Conservation (phyloP, 1,140 invertebrate genomes). For the Bombyx mori region ASM3026992v2 NC_085110.1:12340001-12340500, state of each 20-base stretch:
- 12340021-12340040: constrained; percentile 10
- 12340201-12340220: constrained; percentile 51
- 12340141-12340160: constrained; percentile 14
- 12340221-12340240: constrained; percentile 37
- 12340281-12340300: constrained; percentile 16
- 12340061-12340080: too few relatives aligned
- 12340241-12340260: constrained; percentile 46
- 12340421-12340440: constrained; percentile 42
- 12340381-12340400: constrained; percentile 38
- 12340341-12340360: constrained; percentile 19
- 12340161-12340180: constrained; percentile 31
- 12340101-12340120: too few relatives aligned
- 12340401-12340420: constrained; percentile 38
- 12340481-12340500: constrained; percentile 52
- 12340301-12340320: constrained; percentile 19
- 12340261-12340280: constrained; percentile 15
- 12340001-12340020: constrained; percentile 59
- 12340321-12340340: constrained; percentile 15
- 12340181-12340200: constrained; percentile 33
- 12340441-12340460: constrained; percentile 59
- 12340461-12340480: constrained; percentile 61
- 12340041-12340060: too few relatives aligned
- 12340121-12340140: too few relatives aligned
- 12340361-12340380: constrained; percentile 10
- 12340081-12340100: too few relatives aligned